Conservation (phyloP, 2,888 invertebrate species). For the Drosophila kokeensis region DNA sequence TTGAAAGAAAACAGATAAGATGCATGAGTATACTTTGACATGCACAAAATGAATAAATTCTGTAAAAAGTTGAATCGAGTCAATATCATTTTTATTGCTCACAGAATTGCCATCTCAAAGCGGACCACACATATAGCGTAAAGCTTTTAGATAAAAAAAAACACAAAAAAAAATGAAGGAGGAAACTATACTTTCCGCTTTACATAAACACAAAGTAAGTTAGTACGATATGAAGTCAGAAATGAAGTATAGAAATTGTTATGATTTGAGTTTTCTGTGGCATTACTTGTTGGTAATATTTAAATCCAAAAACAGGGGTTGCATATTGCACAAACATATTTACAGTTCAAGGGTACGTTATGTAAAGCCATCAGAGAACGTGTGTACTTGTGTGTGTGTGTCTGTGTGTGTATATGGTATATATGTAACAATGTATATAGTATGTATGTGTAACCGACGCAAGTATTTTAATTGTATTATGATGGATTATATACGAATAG, state of each 20-base stretch:
- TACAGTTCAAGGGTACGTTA: slow-evolving; percentile 74
- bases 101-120: slow-evolving; percentile 10
- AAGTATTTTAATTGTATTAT: slow-evolving; percentile 24
- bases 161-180: neutral
- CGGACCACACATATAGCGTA: slow-evolving; percentile 18
- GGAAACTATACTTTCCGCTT: slow-evolving; percentile 19
- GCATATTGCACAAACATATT: slow-evolving; percentile 84
- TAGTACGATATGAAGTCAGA: slow-evolving; percentile 5
- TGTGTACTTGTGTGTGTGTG: slow-evolving; percentile 26
- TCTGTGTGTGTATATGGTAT: slow-evolving; percentile 28
- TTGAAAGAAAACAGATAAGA: slow-evolving; percentile 13
- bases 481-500: slow-evolving; percentile 51
- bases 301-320: slow-evolving; percentile 68
- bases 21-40: slow-evolving; percentile 30
- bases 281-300: slow-evolving; percentile 34
- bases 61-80: slow-evolving; percentile 6
- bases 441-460: slow-evolving; percentile 37
- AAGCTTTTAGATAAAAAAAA: slow-evolving; percentile 12
- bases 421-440: slow-evolving; percentile 23
- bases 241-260: slow-evolving; percentile 1
- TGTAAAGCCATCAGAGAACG: slow-evolving; percentile 71
- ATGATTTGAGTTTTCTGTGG: slow-evolving; percentile 27
- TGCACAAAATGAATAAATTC: slow-evolving; percentile 32
- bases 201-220: slow-evolving; percentile 7
- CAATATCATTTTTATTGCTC: slow-evolving; percentile 7